Evolutionary conservation across 2,797 vertebrate species (phyloP).

Genomic region (Danio jaintianensis): DNA sequence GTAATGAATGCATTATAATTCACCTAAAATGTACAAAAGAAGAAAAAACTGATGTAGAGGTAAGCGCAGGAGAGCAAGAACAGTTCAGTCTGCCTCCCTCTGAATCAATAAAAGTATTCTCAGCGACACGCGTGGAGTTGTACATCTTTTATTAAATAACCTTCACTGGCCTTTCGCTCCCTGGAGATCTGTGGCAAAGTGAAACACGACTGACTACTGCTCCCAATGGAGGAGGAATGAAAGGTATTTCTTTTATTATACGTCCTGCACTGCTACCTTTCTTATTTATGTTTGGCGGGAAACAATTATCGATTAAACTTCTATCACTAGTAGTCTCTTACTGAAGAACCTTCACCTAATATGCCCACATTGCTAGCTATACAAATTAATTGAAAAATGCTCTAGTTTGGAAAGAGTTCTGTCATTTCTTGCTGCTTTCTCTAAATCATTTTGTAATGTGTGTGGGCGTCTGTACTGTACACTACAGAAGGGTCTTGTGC

Average conservation of each 20-base stretch:
- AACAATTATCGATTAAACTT: neutral
- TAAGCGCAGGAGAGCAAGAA: constrained; percentile 44
- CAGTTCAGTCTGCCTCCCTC: constrained; percentile 70
- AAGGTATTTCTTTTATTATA: neutral
- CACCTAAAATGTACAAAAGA: constrained; percentile 32
- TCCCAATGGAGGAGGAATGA: constrained; percentile 6
- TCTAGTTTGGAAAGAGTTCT: neutral
- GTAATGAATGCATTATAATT: constrained; percentile 55
- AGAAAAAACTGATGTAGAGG: constrained; percentile 61
- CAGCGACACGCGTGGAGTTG: constrained; percentile 34
- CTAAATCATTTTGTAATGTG: neutral
- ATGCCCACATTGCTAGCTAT: neutral
- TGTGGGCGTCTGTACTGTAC: neutral
- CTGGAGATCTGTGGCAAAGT: constrained; percentile 2
- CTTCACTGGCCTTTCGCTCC: constrained; percentile 35
- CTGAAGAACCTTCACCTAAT: neutral
- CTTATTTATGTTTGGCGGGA: neutral
- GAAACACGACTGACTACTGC: constrained; percentile 33
- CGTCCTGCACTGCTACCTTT: neutral
- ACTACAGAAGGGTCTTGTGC: neutral
- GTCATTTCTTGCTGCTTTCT: neutral
- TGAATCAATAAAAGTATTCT: constrained; percentile 60
- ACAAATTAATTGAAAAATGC: neutral
- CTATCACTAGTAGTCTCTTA: neutral
- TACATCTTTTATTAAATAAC: constrained; percentile 51